Evolutionary conservation across 2,888 invertebrate species (phyloP), one percentile per base, ranked within the genome.

Genomic region (Dryococelus australis): DNA sequence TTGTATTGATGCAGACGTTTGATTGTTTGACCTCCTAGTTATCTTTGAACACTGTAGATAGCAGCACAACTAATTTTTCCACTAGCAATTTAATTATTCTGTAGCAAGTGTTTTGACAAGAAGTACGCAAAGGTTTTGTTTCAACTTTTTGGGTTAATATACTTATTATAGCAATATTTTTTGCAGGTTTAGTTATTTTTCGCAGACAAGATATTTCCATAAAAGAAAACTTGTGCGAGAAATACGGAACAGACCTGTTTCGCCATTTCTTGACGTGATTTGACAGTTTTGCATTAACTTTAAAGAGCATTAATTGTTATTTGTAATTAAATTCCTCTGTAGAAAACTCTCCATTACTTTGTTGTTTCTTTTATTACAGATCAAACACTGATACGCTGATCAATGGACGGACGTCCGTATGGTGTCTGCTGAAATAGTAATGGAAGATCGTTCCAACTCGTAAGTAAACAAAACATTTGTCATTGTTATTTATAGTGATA

Each of bases 351-450:
- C 10, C 1, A 47, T 13, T 5, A 47, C 12, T 2, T 6, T 47
- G 10, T 47, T 47, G 8, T 2, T 65, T 65, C 65, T 8, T 65
- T 16, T 83, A 13, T 85, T 86, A 3, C 87, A 87, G 85, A 81
- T 86, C 43, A 78, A 84, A 80, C 24, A 80, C 65, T 88, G 87
- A 65, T 43, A 79, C 85, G 85, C 65, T 88, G 80, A 87, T 89
- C 87, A 87, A 89, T 89, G 89, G 88, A 87, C 87, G 86, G 85
- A 87, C 87, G 87, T 87, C 88, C 87, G 87, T 89, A 88, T 88
- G 89, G 88, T 89, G 89, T 89, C 89, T 87, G 88, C 87, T 88
- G 89, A 89, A 87, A 87, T 87, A 87, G 88, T 89, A 65, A 89
- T 89, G 89, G 89, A 89, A 88, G 88, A 89, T 86, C 87, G 88